Percentiles rank a stretch among this genome's conserved stretches.
Evolutionary conservation across 1,140 invertebrate genomes (phyloP).

Genomic region (Achatina immaculata): DNA sequence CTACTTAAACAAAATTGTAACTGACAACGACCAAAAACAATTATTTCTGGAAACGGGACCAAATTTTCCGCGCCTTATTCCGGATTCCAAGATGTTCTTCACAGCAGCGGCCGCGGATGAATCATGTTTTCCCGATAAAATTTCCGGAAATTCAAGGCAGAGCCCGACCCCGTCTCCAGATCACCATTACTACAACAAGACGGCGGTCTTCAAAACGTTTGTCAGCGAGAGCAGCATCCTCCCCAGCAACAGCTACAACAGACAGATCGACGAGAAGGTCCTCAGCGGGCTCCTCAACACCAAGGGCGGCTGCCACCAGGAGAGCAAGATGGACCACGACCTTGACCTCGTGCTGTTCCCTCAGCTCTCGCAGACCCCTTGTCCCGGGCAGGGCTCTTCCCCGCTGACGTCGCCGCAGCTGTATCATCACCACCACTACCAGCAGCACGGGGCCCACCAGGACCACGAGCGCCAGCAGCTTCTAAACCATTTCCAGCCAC

Average conservation of each 20-base stretch:
- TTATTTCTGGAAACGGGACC: background rate
- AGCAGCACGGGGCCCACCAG: constrained; percentile 1
- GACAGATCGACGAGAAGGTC: background rate
- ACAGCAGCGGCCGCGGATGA: background rate
- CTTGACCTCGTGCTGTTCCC: background rate
- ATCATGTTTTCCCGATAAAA: background rate
- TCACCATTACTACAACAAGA: constrained; percentile 31
- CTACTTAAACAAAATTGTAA: constrained; percentile 18
- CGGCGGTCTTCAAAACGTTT: background rate
- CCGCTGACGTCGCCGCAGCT: background rate
- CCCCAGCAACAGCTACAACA: background rate
- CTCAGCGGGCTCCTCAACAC: background rate
- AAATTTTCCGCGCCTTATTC: background rate
- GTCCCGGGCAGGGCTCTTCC: background rate
- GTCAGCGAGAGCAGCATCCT: background rate
- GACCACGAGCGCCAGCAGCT: background rate
- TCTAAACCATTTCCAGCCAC: background rate
- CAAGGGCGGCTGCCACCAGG: background rate
- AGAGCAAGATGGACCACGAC: background rate
- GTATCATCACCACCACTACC: background rate
- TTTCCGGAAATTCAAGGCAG: background rate
- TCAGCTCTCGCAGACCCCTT: background rate
- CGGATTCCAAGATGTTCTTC: background rate
- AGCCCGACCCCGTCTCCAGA: background rate
- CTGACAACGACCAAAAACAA: background rate